Evolutionary conservation across 2,888 invertebrate species (phyloP), one percentile per base, ranked within the genome.

Genomic region (Erebia ligea): DNA sequence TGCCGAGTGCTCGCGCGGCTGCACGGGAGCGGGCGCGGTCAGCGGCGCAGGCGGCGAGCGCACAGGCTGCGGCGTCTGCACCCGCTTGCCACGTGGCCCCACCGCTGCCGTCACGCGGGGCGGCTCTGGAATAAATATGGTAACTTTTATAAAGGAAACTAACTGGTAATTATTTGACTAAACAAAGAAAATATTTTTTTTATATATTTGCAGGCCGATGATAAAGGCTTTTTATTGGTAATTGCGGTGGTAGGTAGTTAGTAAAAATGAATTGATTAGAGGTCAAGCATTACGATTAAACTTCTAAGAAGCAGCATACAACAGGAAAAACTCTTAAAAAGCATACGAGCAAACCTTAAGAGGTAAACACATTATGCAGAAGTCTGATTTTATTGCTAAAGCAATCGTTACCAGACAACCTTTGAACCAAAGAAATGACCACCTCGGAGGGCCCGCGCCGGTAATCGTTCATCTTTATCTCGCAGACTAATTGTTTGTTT

Each of bases 11-110:
- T 89, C 88, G 75, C 81, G 77, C 68, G 79, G 78, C 69, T 79
- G 70, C 17, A 85, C 84, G 66, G 82, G 82, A 34, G 68, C 81
- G 78, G 79, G 82, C 40, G 77, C 77, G 77, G 77, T 63, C 81
- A 82, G 59, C 81, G 86, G 71, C 81, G 80, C 68, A 84, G 87
- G 75, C 85, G 88, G 76, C 80, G 86, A 58, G 82, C 78, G 76
- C 59, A 61, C 74, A 17, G 76, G 84, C 79, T 89, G 90, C 71
- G 91, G 91, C 64, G 91, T 91, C 78, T 88, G 90, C 78, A 85
- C 90, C 25, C 92, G 89, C 86, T 92, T 92, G 78, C 90, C 86
- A 64, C 92, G 89, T 58, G 91, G 90, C 79, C 86, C 91, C 73
- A 89, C 88, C 78, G 88, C 88, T 66, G 89, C 83, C 72, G 89